Evolutionary conservation across 2,797 vertebrate genomes (phyloP).

Genomic region (Echeneis naucrates): DNA sequence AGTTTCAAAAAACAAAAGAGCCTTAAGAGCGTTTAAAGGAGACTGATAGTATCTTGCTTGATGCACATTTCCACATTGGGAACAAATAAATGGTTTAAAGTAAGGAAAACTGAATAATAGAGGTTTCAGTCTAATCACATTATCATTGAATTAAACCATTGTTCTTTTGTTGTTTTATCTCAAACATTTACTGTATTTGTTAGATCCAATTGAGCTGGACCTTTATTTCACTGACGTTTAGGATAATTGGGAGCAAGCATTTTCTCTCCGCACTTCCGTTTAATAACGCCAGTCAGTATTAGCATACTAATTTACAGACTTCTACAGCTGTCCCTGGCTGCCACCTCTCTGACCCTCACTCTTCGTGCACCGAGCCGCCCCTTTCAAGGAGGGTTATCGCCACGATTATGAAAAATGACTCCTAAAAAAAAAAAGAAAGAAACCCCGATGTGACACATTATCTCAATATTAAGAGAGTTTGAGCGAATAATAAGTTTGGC

Average conservation of each 20-base stretch:
- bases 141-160: neutral
- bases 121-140: constrained; percentile 1
- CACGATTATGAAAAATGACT: constrained; percentile 82
- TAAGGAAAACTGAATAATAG: neutral
- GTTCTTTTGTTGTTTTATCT: constrained; percentile 13
- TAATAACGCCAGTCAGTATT: constrained; percentile 84
- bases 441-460: constrained; percentile 78
- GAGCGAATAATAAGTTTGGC: constrained; percentile 79
- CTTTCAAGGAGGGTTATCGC: constrained; percentile 78
- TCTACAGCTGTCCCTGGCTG: constrained; percentile 64
- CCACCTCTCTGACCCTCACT: constrained; percentile 61
- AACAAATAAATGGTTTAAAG: neutral
- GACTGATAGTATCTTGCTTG: neutral
- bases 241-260: constrained; percentile 67
- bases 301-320: constrained; percentile 81
- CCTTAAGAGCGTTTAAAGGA: no score
- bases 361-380: constrained; percentile 50
- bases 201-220: constrained; percentile 19
- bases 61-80: neutral
- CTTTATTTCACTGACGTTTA: constrained; percentile 54
- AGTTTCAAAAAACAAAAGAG: no score
- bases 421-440: constrained; percentile 60
- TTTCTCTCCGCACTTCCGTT: constrained; percentile 54
- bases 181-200: constrained; percentile 12
- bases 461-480: constrained; percentile 77